These are phyloP conservation scores for Drosophila kambysellisi DNA, from an alignment of 2,888 invertebrate species.

Conservation along the genomic window DNA sequence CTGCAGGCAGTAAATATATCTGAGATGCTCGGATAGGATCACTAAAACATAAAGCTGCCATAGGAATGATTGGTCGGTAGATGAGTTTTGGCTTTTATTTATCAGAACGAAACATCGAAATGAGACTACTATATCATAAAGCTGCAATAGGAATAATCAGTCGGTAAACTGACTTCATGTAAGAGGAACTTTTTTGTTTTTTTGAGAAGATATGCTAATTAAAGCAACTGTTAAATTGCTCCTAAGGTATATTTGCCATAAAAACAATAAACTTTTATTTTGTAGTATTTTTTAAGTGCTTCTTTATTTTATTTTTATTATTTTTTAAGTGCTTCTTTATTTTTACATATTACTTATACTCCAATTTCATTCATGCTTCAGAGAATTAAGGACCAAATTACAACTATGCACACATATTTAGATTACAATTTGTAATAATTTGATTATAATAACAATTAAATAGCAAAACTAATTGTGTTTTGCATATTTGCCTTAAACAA, in stretches of 20 bases:
- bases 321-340: too few species aligned
- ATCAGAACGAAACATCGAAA: too few species aligned
- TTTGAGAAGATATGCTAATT: fast-evolving
- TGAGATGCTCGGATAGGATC: not conserved
- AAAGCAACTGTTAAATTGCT: not conserved
- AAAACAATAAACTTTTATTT: not conserved
- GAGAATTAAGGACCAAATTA: too few species aligned
- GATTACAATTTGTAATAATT: too few species aligned
- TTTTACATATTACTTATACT: too few species aligned
- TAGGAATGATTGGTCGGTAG: fast-evolving
- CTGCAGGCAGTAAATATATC: not conserved
- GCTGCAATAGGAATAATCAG: not conserved
- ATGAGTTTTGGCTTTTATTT: not conserved
- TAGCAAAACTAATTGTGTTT: not conserved
- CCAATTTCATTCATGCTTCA: too few species aligned
- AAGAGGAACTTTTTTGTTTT: not conserved
- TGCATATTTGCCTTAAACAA: not conserved
- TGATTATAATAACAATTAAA: not conserved
- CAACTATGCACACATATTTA: too few species aligned
- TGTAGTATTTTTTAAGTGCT: too few species aligned
- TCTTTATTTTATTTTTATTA: too few species aligned
- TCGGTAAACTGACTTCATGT: not conserved
- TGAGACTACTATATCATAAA: not conserved
- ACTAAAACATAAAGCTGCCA: not conserved
- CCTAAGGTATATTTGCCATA: too few species aligned